These are phyloP conservation scores for Lophochroa leadbeateri DNA, from an alignment of 2,113 vertebrate genomes.

Conservation along the genomic window DNA sequence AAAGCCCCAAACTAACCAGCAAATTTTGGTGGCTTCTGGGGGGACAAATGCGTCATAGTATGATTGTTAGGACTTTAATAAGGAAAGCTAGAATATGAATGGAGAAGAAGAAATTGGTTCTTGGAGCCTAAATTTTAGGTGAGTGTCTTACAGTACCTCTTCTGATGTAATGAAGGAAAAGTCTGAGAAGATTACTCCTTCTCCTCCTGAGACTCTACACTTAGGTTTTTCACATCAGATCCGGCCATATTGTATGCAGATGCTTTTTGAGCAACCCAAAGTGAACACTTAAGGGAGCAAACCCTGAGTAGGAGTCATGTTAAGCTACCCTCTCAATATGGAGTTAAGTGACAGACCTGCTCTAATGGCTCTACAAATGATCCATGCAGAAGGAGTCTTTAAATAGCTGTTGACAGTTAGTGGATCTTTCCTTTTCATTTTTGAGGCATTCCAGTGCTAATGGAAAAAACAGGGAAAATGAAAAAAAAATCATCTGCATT, in stretches of 20 bases:
- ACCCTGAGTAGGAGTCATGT: neutral
- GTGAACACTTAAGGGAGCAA: neutral
- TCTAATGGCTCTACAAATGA: neutral
- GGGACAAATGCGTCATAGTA: neutral
- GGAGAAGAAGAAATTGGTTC: neutral
- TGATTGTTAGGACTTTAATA: neutral
- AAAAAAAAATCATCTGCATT: neutral
- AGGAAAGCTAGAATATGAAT: neutral
- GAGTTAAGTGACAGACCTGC: neutral
- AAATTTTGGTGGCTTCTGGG: neutral
- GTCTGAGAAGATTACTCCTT: neutral
- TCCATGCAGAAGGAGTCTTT: neutral
- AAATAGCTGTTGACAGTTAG: neutral
- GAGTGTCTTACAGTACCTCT: neutral
- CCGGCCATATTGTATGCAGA: neutral
- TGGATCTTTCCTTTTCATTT: constrained; percentile 11
- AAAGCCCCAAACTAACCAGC: fast-evolving
- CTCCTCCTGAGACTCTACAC: neutral
- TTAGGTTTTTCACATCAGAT: neutral
- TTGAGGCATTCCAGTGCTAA: constrained; percentile 8
- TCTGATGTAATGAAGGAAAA: neutral
- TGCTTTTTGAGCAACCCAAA: neutral
- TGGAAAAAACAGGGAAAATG: neutral
- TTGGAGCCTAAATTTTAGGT: neutral
- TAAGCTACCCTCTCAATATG: neutral